These are phyloP conservation scores for Psophia crepitans DNA, from an alignment of 2,113 vertebrate species.

Conservation along the genomic window DNA sequence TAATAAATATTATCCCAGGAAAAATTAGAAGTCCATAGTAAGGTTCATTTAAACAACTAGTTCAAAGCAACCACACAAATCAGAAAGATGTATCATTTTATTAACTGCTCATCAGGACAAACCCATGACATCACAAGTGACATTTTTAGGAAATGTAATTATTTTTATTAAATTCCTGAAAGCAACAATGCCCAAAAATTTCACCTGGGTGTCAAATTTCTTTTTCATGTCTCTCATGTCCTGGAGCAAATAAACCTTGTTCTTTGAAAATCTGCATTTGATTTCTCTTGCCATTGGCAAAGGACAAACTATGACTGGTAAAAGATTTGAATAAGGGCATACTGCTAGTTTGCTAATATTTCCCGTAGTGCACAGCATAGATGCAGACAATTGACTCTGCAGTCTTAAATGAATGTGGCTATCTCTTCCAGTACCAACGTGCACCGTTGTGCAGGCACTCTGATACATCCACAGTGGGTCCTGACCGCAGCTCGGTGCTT, in stretches of 20 bases:
- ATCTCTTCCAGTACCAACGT: conserved; percentile 39
- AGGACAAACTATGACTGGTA: neutral
- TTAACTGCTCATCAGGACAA: neutral
- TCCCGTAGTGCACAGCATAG: neutral
- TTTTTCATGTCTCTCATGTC: neutral
- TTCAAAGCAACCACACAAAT: neutral
- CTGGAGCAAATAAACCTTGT: neutral
- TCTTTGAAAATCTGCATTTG: neutral
- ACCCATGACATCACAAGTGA: neutral
- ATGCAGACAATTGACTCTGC: neutral
- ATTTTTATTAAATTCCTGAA: neutral
- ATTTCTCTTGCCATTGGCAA: neutral
- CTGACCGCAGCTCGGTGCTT: conserved; percentile 89
- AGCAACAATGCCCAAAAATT: neutral
- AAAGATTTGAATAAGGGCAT: neutral
- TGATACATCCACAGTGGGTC: conserved; percentile 87
- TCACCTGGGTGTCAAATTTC: neutral
- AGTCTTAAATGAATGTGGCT: neutral
- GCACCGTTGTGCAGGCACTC: conserved; percentile 89
- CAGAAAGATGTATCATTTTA: neutral
- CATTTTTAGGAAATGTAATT: neutral
- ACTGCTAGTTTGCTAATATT: neutral
- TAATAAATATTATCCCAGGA: neutral
- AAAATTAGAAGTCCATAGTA: neutral
- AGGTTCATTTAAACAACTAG: neutral